phyloP scores from a whole-genome alignment of 2,113 vertebrate species.

The Arenaria interpres region DNA sequence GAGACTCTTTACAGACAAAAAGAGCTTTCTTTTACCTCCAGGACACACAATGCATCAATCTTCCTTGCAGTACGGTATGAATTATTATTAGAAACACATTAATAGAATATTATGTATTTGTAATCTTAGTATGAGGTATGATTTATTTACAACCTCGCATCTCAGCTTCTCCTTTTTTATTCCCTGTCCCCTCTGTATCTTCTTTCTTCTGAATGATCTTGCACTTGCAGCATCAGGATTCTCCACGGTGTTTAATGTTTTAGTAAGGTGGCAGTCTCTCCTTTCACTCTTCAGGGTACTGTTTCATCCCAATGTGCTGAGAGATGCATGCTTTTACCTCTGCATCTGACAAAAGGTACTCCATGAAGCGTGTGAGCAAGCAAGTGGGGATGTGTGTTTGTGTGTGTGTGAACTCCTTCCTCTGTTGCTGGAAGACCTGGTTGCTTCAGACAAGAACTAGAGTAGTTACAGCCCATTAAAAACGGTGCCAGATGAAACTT shows the following conservation, averaged over 20 bases:
- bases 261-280: conserved; percentile 34
- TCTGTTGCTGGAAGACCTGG: neutral
- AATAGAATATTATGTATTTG: neutral
- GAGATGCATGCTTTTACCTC: neutral
- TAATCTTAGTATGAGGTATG: neutral
- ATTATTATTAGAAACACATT: conserved; percentile 1
- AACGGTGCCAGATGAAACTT: neutral
- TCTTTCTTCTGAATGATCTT: conserved; percentile 14
- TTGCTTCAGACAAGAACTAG: neutral
- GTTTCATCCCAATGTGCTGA: conserved; percentile 17
- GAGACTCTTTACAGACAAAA: neutral
- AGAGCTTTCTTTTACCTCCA: neutral
- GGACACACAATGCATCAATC: neutral
- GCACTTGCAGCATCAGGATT: neutral
- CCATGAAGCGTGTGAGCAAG: neutral
- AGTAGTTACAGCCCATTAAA: conserved; percentile 11
- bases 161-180: neutral
- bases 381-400: neutral
- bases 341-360: neutral
- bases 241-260: conserved; percentile 56
- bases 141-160: conserved; percentile 32
- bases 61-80: neutral
- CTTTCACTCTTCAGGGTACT: conserved; percentile 28
- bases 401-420: neutral
- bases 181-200: neutral